Evolutionary conservation across 2,113 vertebrate species (phyloP).

Genomic region (Nicator chloris): DNA sequence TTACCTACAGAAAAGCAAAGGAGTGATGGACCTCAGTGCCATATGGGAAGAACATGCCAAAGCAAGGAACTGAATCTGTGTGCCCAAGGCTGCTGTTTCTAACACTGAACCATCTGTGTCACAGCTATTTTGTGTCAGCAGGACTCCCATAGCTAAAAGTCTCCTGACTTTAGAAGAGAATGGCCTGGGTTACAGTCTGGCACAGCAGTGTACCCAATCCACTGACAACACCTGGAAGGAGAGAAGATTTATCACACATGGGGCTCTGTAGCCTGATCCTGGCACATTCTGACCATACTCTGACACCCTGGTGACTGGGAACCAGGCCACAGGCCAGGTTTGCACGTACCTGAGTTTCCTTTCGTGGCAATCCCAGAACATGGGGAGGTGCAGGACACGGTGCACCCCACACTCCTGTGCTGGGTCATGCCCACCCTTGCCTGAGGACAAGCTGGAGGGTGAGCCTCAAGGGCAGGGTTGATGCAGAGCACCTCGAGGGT

Average conservation of each 20-base stretch:
- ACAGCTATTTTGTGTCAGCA: not conserved
- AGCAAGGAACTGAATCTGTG: not conserved
- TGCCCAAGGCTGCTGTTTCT: not conserved
- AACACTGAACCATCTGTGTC: not conserved
- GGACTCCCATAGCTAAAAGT: not conserved
- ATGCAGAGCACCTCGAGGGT: not conserved
- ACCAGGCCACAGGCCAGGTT: not conserved
- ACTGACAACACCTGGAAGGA: not conserved
- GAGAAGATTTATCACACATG: not conserved
- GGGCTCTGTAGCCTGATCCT: not conserved
- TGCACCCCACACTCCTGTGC: not conserved
- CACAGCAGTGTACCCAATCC: not conserved
- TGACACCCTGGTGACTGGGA: not conserved
- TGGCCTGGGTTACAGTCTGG: not conserved
- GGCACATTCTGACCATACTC: not conserved
- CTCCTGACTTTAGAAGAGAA: not conserved
- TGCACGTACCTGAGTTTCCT: not conserved
- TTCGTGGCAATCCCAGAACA: not conserved
- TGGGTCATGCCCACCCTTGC: not conserved
- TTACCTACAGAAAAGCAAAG: accelerated
- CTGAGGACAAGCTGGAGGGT: not conserved
- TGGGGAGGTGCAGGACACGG: accelerated
- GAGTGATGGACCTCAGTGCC: not conserved
- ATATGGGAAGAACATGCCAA: not conserved
- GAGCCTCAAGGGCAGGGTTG: not conserved